phyloP scores from a whole-genome alignment of 2,797 vertebrate species.

The Pseudomugil tenellus region DNA sequence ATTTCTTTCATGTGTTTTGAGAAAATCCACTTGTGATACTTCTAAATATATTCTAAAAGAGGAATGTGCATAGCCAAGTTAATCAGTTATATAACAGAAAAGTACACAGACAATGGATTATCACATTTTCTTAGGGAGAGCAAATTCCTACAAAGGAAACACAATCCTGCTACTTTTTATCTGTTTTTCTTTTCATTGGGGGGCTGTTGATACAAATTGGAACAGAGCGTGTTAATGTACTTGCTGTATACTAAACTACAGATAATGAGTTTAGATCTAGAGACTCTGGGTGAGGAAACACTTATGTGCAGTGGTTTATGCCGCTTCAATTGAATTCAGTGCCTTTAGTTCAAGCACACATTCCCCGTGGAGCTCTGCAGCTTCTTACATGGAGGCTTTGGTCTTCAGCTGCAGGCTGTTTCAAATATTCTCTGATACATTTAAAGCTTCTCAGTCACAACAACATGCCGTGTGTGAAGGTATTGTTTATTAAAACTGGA shows the following conservation, averaged over 20 bases:
- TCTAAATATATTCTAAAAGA: background rate
- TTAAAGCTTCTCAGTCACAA: background rate
- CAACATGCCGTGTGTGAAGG: background rate
- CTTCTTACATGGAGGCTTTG: background rate
- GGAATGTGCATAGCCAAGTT: background rate
- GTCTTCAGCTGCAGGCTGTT: background rate
- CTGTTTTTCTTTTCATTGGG: background rate
- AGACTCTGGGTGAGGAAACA: conserved; percentile 4
- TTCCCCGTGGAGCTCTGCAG: background rate
- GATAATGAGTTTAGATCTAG: conserved; percentile 4
- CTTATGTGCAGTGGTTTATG: conserved; percentile 10
- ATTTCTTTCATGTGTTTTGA: background rate
- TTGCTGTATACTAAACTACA: background rate
- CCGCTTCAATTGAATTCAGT: conserved; percentile 15
- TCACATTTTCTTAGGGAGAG: background rate
- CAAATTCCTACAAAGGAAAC: background rate
- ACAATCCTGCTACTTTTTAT: background rate
- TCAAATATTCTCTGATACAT: background rate
- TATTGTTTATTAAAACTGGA: background rate
- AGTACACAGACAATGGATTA: background rate
- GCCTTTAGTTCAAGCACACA: background rate
- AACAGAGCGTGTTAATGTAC: background rate
- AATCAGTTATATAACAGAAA: background rate
- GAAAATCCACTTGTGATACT: background rate
- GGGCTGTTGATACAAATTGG: background rate